Evolutionary conservation across 1,140 invertebrate species (phyloP).

Genomic region (Delia radicum): DNA sequence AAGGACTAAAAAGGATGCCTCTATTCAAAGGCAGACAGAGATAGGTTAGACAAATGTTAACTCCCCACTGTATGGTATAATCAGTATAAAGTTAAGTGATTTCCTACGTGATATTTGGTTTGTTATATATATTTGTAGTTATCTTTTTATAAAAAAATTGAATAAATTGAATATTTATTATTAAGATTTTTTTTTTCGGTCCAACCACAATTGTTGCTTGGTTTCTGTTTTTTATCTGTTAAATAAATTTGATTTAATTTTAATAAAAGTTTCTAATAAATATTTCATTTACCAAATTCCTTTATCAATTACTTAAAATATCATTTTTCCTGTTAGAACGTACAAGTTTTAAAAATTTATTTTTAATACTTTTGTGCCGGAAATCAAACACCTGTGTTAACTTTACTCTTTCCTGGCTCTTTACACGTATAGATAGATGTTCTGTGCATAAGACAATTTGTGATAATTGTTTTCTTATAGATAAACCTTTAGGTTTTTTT

Average conservation of each 20-base stretch:
- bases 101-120: conserved; percentile 47
- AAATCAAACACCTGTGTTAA: background rate
- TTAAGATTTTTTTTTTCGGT: too few relatives aligned
- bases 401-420: background rate
- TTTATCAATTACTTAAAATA: conserved; percentile 2
- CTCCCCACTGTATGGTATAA: conserved; percentile 7
- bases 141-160: background rate
- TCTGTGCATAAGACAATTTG: background rate
- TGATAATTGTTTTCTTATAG: conserved; percentile 2
- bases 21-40: too few relatives aligned
- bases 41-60: conserved; percentile 17
- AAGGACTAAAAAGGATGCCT: background rate
- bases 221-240: background rate
- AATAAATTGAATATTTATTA: too few relatives aligned
- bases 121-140: background rate
- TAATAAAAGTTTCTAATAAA: background rate
- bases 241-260: background rate
- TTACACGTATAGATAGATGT: background rate
- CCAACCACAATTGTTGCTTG: background rate
- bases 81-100: conserved; percentile 49
- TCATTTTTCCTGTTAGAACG: background rate
- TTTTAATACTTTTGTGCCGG: background rate
- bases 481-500: background rate
- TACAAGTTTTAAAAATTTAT: background rate
- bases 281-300: background rate